Base-by-base conservation (phyloP, 2,888 invertebrate species). In the Dryadula phaetusa region DNA sequence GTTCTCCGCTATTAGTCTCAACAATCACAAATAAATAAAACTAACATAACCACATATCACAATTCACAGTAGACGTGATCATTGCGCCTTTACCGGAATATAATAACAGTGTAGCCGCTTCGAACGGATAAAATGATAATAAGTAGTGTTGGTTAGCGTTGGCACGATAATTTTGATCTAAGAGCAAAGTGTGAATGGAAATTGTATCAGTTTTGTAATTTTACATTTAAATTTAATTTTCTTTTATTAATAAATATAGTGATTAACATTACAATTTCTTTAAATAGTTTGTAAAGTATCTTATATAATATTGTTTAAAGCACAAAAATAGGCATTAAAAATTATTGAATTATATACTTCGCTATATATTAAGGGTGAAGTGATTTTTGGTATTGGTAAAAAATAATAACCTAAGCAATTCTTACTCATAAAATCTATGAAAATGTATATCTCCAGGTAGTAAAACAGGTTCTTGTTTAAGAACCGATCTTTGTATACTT, bases 101-200 rank as follows among this genome's bases (percentile, higher is more conserved):
- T 91, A 91, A 92, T 91, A 89, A 90, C 85, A 91, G 89, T 88
- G 86, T 82, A 86, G 83, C 79, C 72, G 79, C 78, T 76, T 75
- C 76, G 81, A 84, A 83, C 84, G 85, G 81, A 85, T 88, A 85
- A 86, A 85, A 88, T 84, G 82, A 85, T 91, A 89, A 91, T 89
- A 83, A 87, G 83, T 77, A 82, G 85, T 82, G 76, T 79, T 69
- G 76, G 76, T 74, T 76, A 82, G 82, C 82, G 81, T 82, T 83
- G 79, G 82, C 81, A 81, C 76, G 81, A 81, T 84, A 84, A 85
- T 82, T 58, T 49, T 37, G 20, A 40, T 37, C 64, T 32, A 47
- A 58, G 64, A 65, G 49, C 42, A 65, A n/a, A 49, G 10, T 22
- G 18, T n/a, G 5, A 4, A 37, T 40, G 5, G 37, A 62, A 49